Conservation (phyloP, 2,888 invertebrate species). For the Maniola hyperantus region DNA sequence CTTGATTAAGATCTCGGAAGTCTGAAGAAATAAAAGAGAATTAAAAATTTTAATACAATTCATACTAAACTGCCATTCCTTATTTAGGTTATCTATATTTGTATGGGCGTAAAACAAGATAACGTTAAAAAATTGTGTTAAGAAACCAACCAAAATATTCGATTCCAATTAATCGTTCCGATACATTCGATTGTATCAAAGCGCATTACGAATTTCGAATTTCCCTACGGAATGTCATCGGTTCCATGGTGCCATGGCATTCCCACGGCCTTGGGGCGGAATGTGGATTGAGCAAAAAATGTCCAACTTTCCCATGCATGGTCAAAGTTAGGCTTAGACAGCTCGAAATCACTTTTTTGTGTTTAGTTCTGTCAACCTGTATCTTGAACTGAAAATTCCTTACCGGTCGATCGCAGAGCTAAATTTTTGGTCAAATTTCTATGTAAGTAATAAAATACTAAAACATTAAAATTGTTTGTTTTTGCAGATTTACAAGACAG, state of each 20-base stretch:
- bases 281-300: slow-evolving; percentile 66
- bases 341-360: slow-evolving; percentile 36
- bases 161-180: slow-evolving; percentile 71
- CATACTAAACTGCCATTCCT: neutral
- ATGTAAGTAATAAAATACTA: neutral
- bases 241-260: slow-evolving; percentile 44
- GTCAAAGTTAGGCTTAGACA: slow-evolving; percentile 53
- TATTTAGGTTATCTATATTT: too few species aligned
- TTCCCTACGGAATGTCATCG: slow-evolving; percentile 77
- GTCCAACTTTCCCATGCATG: slow-evolving; percentile 75
- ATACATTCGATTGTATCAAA: slow-evolving; percentile 73
- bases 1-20: too few species aligned
- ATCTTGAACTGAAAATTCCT: neutral
- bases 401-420: slow-evolving; percentile 1
- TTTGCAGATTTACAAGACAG: neutral
- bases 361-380: slow-evolving; percentile 17
- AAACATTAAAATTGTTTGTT: neutral
- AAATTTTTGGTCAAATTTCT: neutral
- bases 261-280: slow-evolving; percentile 74
- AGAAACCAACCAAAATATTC: slow-evolving; percentile 52
- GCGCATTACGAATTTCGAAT: slow-evolving; percentile 66
- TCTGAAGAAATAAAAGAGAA: too few species aligned
- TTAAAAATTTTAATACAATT: too few species aligned
- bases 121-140: neutral
- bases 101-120: neutral